Base-by-base conservation (phyloP, 2,888 invertebrate species). In the Ethmia dodecea region DNA sequence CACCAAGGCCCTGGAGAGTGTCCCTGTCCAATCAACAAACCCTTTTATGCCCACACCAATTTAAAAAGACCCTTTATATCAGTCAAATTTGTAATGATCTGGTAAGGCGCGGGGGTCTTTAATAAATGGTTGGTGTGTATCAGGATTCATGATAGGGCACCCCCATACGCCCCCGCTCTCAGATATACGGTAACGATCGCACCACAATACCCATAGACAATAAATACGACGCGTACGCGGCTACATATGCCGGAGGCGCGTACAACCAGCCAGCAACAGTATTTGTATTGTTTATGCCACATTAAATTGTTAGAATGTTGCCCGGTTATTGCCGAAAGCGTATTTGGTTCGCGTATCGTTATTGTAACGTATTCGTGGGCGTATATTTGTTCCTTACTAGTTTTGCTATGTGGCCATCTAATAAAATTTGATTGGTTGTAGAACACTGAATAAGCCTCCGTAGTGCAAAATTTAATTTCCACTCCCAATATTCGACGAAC, bases 251-350 rank as follows among this genome's bases (percentile, higher is more conserved):
- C 52, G 50, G 35, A 35, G 37, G 35, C 72, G 74, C 72, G 70
- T 71, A 73, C 71, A 65, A 59, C 56, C 52, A 56, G 44, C 57
- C 49, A 55, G 58, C 55, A 61, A 70, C 55, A 63, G 73, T 75
- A 74, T 81, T 80, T 64, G 76, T 80, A 83, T 83, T 84, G 84
- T 86, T 83, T 83, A 84, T 81, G 63, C 60, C 56, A 71, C 71
- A 86, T 86, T 86, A 81, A 86, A 86, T 84, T 83, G 83, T 75
- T 81, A 72, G 73, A 86, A 83, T 79, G 81, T 76, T 75, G 74
- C 73, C 67, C 68, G 70, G 80, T 81, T 84, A 84, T 83, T 84
- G 81, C 79, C 73, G 70, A 79, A 78, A 84, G 71, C 77, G 80
- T 81, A 81, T 83, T 83, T 69, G 79, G 75, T 75, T 64, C 67